phyloP scores from a whole-genome alignment of 2,113 vertebrate species.

The Labrus mixtus region DNA sequence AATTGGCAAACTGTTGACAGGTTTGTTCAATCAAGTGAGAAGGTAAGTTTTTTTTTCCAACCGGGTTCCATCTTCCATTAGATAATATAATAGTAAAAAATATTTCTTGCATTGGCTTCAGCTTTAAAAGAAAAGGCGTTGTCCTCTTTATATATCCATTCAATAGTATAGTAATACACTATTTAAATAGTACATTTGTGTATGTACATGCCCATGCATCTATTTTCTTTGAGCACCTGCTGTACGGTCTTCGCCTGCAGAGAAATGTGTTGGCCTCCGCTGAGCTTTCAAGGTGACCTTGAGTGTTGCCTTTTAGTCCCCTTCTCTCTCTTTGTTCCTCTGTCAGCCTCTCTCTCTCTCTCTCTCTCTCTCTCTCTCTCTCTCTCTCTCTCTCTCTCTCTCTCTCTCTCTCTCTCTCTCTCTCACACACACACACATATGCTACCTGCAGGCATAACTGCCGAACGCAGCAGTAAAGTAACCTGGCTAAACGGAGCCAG shows the following conservation, averaged over 20 bases:
- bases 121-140: not conserved
- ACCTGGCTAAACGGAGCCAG: conserved; percentile 58
- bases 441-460: conserved; percentile 60
- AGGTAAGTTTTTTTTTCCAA: too few species aligned
- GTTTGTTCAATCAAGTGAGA: too few species aligned
- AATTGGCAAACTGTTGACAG: too few species aligned
- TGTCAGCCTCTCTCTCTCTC: not conserved
- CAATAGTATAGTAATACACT: too few species aligned
- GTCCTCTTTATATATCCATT: not conserved
- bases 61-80: not conserved
- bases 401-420: not conserved
- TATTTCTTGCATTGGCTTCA: not conserved
- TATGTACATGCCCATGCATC: not conserved
- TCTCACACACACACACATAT: not conserved
- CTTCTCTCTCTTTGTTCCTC: not conserved
- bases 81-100: not conserved
- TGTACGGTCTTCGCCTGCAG: not conserved
- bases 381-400: not conserved
- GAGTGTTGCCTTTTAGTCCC: conserved; percentile 10
- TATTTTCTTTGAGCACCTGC: not conserved
- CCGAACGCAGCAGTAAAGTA: too few species aligned
- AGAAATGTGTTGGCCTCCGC: conserved; percentile 4
- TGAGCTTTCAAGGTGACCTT: conserved; percentile 56
- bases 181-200: not conserved
- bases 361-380: not conserved